Base-by-base conservation (phyloP, 2,113 vertebrate genomes). In the Camelus bactrianus region DNA sequence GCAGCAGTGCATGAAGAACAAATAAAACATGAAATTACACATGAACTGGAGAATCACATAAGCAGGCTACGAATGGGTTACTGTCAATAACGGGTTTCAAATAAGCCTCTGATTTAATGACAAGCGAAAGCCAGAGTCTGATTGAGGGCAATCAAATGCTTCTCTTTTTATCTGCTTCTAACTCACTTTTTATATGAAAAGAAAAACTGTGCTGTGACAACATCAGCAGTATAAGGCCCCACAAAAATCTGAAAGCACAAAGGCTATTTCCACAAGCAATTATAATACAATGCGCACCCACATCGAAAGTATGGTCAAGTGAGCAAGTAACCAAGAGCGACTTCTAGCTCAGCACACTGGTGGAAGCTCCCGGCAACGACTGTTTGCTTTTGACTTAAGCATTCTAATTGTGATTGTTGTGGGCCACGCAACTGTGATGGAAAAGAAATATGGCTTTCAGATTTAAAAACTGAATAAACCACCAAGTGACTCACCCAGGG, bases 51-150 rank as follows among this genome's bases (percentile, higher is more conserved):
- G 89, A 91, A 69, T 50, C 95, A 76, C 70, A 85, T 14, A 46
- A 90, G 89, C 70, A 54, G 87, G 89, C 90, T 76, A 88, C 86
- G 96, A 95, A 90, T 1, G 83, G 87, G 95, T 97, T 95, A 97
- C 86, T 89, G 97, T 92, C 65, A 96, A 94, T 94, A 94, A 97
- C 24, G 5, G 91, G 93, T 97, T 96, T 97, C 94, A 82, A 96
- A 96, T 86, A 94, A 93, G 86, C 87, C 97, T 94, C 91, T 93
- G 96, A 97, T 95, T 97, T 97, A 97, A 96, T 96, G 97, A 97
- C 82, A 94, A 91, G 52, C 17, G n/a, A 93, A 94, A 97, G 95
- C 93, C 80, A 28, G 64, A 19, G 86, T 52, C 93, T 98, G 97
- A 98, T 84, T 95, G 94, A 97, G 92, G 92, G 92, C 89, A 97